Base-by-base conservation (phyloP, 2,888 invertebrate genomes). In the Agrochola circellaris region DNA sequence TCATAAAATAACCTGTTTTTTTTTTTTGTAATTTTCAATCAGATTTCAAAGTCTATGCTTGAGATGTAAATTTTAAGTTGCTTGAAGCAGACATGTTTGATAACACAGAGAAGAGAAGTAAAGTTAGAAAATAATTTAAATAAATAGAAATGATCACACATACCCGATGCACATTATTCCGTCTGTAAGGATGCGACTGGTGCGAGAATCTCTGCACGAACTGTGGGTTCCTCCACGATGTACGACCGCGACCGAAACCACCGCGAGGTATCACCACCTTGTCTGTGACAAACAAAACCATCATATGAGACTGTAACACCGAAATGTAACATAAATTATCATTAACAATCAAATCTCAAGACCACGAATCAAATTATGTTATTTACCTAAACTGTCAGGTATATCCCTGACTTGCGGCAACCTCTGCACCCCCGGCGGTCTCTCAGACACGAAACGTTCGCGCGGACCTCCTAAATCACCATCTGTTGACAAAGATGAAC, bases 201-300 rank as follows among this genome's bases (percentile, higher is more conserved):
- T 77, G 77, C 48, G 77, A 17, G 86, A 79, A 89, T 0, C 92
- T 81, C 70, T 92, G 88, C 84, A 83, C 68, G 83, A 90, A 92
- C 62, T 93, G 93, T 0, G 94, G 91, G 74, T 87, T 92, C 23
- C 95, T 90, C 95, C 95, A 95, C 38, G 94, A 85, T 2, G 90
- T 92, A 65, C 95, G 92, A 0, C 93, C 93, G 64, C 94, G 92
- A 64, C 82, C 76, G 38, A 75, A 82, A 6, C 87, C 89, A 0
- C 93, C 93, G 30, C 95, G 92, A 0, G 95, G 95, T 0, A 96
- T 93, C 64, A 93, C 92, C 84, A 96, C 96, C 81, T 95, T 95
- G 65, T 96, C 96, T 96, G 91, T 0, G 17, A 7, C 1, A 17
- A 51, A 20, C 51, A 51, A 8, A 51, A 51, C 20, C 51, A 51